Evolutionary conservation across 2,888 invertebrate genomes (phyloP).

Genomic region (Heterodera filipjevi): DNA sequence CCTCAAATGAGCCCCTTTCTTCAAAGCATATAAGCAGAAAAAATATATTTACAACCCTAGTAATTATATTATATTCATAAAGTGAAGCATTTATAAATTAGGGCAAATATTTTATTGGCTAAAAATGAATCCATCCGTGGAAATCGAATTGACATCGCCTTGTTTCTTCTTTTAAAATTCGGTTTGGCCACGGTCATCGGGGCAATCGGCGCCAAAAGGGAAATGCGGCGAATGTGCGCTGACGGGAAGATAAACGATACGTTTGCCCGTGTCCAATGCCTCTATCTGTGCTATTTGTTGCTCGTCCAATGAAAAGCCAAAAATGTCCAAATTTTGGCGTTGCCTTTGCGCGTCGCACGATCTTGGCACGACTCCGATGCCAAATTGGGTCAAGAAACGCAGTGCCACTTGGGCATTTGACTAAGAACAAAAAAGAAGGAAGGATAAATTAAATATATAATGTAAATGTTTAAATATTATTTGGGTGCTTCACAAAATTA

Average conservation of each 20-base stretch:
- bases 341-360: slow-evolving; percentile 41
- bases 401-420: slow-evolving; percentile 48
- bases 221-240: slow-evolving; percentile 32
- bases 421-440: slow-evolving; percentile 26
- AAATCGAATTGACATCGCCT: too few species aligned
- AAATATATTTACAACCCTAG: too few species aligned
- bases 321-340: slow-evolving; percentile 51
- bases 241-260: slow-evolving; percentile 22
- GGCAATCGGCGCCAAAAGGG: slow-evolving; percentile 14
- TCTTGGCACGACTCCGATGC: slow-evolving; percentile 48
- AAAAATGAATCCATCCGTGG: too few species aligned
- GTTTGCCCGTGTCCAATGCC: slow-evolving; percentile 26
- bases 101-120: too few species aligned
- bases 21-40: too few species aligned
- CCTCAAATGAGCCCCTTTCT: too few species aligned
- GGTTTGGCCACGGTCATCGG: background rate
- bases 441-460: too few species aligned
- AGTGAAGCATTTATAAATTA: too few species aligned
- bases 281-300: slow-evolving; percentile 49
- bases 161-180: too few species aligned
- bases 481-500: background rate
- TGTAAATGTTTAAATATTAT: background rate
- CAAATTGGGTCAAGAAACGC: slow-evolving; percentile 44
- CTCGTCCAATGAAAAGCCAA: slow-evolving; percentile 48
- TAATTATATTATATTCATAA: too few species aligned